Percentiles rank a stretch among this genome's conserved stretches.
phyloP scores from a whole-genome alignment of 2,888 invertebrate genomes.

The Patella pellucida region DNA sequence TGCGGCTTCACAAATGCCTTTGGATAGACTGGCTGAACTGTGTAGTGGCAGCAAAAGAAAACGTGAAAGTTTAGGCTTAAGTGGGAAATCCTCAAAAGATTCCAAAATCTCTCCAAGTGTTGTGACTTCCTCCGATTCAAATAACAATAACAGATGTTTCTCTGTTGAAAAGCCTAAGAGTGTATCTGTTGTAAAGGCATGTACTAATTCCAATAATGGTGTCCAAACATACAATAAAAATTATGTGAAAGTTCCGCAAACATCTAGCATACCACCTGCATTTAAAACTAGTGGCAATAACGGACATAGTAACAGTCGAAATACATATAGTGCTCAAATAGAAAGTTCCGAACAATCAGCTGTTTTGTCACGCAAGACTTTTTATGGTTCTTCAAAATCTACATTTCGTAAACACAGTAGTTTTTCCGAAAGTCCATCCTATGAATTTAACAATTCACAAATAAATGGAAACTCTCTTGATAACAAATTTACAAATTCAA shows the following conservation, averaged over 20 bases:
- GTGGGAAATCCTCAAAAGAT: constrained; percentile 24
- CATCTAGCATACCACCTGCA: neutral
- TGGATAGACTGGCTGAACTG: constrained; percentile 5
- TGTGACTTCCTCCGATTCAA: neutral
- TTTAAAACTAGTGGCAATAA: neutral
- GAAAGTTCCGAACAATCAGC: too few relatives aligned
- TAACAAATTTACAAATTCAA: neutral
- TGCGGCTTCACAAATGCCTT: constrained; percentile 48
- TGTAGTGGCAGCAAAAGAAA: constrained; percentile 23
- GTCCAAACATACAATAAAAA: neutral
- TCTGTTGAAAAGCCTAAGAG: neutral
- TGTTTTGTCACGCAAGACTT: neutral
- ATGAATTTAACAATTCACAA: too few relatives aligned
- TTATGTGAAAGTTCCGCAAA: neutral
- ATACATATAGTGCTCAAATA: neutral
- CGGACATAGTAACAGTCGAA: neutral
- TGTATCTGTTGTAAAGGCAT: neutral
- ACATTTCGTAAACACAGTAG: constrained; percentile 36
- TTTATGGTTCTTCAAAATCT: constrained; percentile 13
- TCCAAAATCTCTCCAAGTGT: constrained; percentile 8
- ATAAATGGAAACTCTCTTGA: neutral
- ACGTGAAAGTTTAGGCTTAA: constrained; percentile 1
- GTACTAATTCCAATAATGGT: neutral
- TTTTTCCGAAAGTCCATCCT: constrained; percentile 19
- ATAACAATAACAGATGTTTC: neutral